A percentile compares a stretch with the other conserved stretches of the same genome.
Evolutionary conservation across 1,140 invertebrate species (phyloP).

Genomic region (Acyrthosiphon pisum): DNA sequence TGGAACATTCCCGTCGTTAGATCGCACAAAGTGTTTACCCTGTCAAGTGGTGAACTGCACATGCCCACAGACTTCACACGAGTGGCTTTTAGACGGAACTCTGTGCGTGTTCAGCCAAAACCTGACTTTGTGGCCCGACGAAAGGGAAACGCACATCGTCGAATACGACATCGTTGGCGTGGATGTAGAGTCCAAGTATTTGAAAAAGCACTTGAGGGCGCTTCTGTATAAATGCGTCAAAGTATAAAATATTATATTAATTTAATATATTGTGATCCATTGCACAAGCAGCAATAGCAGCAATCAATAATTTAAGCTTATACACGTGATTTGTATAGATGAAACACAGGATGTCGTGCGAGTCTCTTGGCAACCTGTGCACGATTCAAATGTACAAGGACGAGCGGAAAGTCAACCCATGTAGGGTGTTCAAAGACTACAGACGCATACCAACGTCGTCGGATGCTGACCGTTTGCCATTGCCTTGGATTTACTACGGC

Average conservation of each 20-base stretch:
- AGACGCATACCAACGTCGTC: slow-evolving; percentile 63
- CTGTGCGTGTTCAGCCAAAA: slow-evolving; percentile 64
- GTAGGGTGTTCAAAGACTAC: slow-evolving; percentile 65
- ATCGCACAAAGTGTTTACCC: slow-evolving; percentile 63
- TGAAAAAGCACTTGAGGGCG: slow-evolving; percentile 65
- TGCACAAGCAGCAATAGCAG: neutral
- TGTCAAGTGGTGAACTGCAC: slow-evolving; percentile 62
- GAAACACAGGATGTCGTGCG: slow-evolving; percentile 69
- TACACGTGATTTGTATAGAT: slow-evolving; percentile 62
- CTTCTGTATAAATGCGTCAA: slow-evolving; percentile 66
- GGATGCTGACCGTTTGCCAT: slow-evolving; percentile 60
- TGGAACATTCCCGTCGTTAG: slow-evolving; percentile 64
- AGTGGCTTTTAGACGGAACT: slow-evolving; percentile 61
- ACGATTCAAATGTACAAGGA: slow-evolving; percentile 68
- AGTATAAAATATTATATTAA: slow-evolving; percentile 62
- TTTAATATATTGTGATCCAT: neutral
- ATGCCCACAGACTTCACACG: slow-evolving; percentile 61
- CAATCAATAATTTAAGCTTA: neutral
- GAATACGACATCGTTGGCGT: slow-evolving; percentile 62
- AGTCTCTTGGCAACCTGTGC: slow-evolving; percentile 76
- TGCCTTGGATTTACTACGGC: slow-evolving; percentile 69
- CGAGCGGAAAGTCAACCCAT: slow-evolving; percentile 63
- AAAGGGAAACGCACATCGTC: slow-evolving; percentile 63
- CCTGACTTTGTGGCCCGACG: slow-evolving; percentile 62
- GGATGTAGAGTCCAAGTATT: slow-evolving; percentile 65